Evolutionary conservation across 2,113 vertebrate genomes (phyloP).

Genomic region (Rhinolophus sinicus): DNA sequence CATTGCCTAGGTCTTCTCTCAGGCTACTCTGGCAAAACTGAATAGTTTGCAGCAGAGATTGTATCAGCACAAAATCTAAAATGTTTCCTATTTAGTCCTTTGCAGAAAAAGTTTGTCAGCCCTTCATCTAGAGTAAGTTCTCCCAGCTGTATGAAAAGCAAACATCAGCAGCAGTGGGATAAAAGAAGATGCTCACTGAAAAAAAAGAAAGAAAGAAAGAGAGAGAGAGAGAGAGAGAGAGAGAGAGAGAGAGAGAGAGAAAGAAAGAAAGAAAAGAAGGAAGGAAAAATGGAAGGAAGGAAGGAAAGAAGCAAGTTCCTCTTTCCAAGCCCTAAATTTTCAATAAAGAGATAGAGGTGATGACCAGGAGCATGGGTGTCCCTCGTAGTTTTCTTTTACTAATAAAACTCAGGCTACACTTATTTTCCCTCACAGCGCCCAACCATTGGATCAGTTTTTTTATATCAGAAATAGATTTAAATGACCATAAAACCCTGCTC

Average conservation of each 20-base stretch:
- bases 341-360: background rate
- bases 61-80: background rate
- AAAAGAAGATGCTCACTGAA: background rate
- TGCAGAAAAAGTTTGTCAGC: background rate
- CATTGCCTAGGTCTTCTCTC: background rate
- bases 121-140: background rate
- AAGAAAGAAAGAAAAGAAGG: too few relatives aligned
- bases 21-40: background rate
- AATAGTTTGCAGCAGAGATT: background rate
- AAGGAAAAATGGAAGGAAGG: too few relatives aligned
- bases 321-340: background rate
- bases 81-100: background rate
- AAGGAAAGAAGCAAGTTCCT: background rate
- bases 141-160: background rate
- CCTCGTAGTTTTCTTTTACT: background rate
- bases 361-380: background rate
- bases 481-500: background rate
- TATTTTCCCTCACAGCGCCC: background rate
- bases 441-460: background rate
- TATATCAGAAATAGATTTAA: constrained; percentile 16
- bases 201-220: background rate
- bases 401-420: background rate
- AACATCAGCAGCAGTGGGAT: background rate
- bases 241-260: too few relatives aligned
- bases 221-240: too few relatives aligned